Evolutionary conservation across 2,113 vertebrate species (phyloP), one percentile per base, ranked within the genome.

Genomic region (Galemys pyrenaicus): DNA sequence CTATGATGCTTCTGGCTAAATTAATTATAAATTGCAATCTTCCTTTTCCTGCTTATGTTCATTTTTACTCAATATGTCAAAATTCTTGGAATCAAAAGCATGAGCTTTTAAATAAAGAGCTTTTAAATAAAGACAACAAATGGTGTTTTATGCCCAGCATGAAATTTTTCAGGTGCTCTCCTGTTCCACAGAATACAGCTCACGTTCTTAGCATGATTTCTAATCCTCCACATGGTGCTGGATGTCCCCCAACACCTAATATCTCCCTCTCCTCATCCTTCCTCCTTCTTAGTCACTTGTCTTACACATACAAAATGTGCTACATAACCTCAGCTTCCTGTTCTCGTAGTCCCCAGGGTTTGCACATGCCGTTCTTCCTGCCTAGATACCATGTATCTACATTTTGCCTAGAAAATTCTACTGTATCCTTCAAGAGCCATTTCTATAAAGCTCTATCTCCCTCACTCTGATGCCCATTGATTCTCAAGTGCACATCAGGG

Each of bases 1-100:
- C 65, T 41, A 2, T 5, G 75, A 83, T 83, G 92, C 75, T 92
- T 77, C 58, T 26, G 65, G 80, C 56, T 75, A 41, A 87, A 92
- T 80, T 46, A 35, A 92, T 81, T 80, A 64, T 19, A 41, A 77
- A 75, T 70, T 35, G 12, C 9, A 12, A 54, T 39, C 92, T 87
- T 83, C 32, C 89, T 81, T 77, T 79, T 37, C 73, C 67, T 85
- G 44, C 20, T 71, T 26, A 70, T 51, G 86, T 41, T 87, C 68
- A 68, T 70, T 89, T 75, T 64, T 41, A 49, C 60, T 75, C 91
- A 65, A 37, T 37, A 51, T 24, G 17, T 68, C 84, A 13, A 73
- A n/a, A 60, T 58, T 74, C 49, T 67, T 85, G 51, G 62, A 94
- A 80, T 68, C 37, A 70, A 83, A 70, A 83, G 64, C 62, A 51